phyloP scores from a whole-genome alignment of 2,113 vertebrate genomes.

The Odontophorus gujanensis region DNA sequence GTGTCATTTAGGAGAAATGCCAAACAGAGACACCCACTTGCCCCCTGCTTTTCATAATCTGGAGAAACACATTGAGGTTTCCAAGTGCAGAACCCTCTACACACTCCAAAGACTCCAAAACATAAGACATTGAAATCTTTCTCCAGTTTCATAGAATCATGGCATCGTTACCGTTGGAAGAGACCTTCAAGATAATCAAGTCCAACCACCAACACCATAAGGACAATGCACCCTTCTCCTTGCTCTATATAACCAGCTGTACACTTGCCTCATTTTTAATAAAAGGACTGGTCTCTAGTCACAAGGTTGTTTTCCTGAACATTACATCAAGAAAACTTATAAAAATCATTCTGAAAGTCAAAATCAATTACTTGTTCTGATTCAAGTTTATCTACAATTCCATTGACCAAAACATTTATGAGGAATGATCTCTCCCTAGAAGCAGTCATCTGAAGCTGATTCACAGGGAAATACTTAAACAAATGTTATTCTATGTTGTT shows the following conservation, averaged over 20 bases:
- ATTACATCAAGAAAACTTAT: not conserved
- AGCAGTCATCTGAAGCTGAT: not conserved
- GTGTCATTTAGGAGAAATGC: not conserved
- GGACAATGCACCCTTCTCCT: not conserved
- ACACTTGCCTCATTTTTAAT: not conserved
- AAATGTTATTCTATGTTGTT: not conserved
- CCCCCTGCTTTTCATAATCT: not conserved
- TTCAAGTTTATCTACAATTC: not conserved
- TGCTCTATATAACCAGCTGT: not conserved
- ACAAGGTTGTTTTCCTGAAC: not conserved
- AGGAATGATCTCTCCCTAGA: not conserved
- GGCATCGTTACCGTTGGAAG: too few relatives aligned
- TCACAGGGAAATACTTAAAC: not conserved
- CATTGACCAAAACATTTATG: not conserved
- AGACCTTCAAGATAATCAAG: too few relatives aligned
- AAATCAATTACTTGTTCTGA: not conserved
- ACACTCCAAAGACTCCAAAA: not conserved
- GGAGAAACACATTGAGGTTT: not conserved
- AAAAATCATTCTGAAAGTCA: not conserved
- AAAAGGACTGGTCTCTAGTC: not conserved
- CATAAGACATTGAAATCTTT: accelerated
- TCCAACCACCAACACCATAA: not conserved
- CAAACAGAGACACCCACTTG: not conserved
- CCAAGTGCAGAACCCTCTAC: not conserved
- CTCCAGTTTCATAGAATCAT: not conserved